phyloP scores from a whole-genome alignment of 2,797 vertebrate species.

The Notolabrus celidotus region DNA sequence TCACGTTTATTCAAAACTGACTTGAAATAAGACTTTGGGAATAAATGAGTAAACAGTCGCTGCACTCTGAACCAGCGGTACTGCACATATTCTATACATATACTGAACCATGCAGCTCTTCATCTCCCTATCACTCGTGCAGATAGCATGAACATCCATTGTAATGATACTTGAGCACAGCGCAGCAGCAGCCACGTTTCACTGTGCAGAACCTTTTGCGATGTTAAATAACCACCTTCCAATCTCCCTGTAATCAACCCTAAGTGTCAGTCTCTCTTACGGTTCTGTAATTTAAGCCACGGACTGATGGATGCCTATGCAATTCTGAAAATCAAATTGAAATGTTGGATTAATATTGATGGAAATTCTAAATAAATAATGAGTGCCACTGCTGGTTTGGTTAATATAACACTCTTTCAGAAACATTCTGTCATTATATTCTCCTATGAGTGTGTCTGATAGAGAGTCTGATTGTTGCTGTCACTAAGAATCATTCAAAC shows the following conservation, averaged over 20 bases:
- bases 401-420: conserved; percentile 70
- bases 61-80: background rate
- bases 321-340: conserved; percentile 62
- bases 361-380: conserved; percentile 81
- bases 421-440: conserved; percentile 64
- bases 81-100: background rate
- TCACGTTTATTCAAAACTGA: background rate
- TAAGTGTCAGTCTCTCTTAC: conserved; percentile 16
- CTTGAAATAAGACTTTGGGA: conserved; percentile 15
- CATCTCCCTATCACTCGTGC: background rate
- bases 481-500: conserved; percentile 8
- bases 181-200: background rate
- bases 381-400: conserved; percentile 64
- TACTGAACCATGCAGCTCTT: background rate
- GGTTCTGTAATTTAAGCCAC: conserved; percentile 34
- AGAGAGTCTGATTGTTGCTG: conserved; percentile 39
- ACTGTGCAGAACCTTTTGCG: background rate
- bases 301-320: conserved; percentile 31
- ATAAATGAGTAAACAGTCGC: conserved; percentile 15
- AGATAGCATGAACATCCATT: background rate
- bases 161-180: background rate
- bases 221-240: conserved; percentile 28
- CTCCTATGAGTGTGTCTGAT: conserved; percentile 58
- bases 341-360: conserved; percentile 84
- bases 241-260: conserved; percentile 20